Conservation (phyloP, 1,140 invertebrate genomes). For the Lepidotrigona ventralis region DNA sequence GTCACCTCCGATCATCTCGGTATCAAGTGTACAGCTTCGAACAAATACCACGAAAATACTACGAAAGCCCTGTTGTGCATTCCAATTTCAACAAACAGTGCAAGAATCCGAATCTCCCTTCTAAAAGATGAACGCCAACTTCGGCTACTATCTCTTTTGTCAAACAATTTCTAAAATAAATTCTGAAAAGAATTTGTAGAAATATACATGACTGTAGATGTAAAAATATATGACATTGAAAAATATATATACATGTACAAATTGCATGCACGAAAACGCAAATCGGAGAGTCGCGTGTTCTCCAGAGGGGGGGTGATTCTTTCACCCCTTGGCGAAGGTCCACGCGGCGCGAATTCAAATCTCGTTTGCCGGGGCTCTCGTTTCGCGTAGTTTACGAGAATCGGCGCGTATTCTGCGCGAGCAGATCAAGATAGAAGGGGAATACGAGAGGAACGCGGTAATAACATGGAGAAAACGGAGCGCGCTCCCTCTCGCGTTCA, state of each 20-base stretch:
- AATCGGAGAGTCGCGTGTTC: neutral
- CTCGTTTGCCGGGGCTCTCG: neutral
- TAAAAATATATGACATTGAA: no score
- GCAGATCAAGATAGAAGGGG: slow-evolving; percentile 44
- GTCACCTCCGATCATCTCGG: neutral
- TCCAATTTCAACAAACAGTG: neutral
- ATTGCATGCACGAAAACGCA: neutral
- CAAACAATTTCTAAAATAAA: no score
- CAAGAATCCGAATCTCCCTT: neutral
- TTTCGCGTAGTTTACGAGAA: slow-evolving; percentile 31
- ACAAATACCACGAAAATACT: no score
- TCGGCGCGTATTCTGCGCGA: slow-evolving; percentile 4
- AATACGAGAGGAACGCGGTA: slow-evolving; percentile 24
- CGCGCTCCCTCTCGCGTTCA: slow-evolving; percentile 24
- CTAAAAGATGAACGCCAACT: no score
- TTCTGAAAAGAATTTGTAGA: no score
- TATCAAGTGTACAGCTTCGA: neutral
- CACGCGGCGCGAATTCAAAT: neutral
- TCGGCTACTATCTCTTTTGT: no score
- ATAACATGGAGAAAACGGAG: slow-evolving; percentile 52
- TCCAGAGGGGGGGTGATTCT: no score
- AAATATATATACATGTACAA: neutral
- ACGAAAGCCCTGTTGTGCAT: no score
- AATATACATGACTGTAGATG: no score
- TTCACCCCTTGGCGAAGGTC: neutral